Percentiles rank a stretch among this genome's conserved stretches.
Conservation (phyloP, 2,888 invertebrate species). For the Hydriomena furcata region DNA sequence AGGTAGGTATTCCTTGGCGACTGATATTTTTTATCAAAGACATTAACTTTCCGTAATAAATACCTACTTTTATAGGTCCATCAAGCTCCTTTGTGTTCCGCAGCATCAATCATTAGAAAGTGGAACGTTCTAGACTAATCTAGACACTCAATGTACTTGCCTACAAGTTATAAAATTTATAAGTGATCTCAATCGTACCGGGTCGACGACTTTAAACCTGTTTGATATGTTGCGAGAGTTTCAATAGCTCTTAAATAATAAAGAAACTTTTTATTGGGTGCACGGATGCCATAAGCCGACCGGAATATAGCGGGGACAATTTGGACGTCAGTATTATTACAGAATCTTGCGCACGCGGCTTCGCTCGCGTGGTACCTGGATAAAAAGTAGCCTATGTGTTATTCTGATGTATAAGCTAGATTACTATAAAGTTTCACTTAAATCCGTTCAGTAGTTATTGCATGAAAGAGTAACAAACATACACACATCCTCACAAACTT, state of each 20-base stretch:
- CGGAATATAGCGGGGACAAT: too few relatives aligned
- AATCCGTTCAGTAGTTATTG: too few relatives aligned
- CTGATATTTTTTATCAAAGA: background rate
- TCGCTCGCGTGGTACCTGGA: too few relatives aligned
- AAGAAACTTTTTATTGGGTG: background rate
- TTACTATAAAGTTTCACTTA: too few relatives aligned
- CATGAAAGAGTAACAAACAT: too few relatives aligned
- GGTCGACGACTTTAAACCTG: conserved; percentile 40
- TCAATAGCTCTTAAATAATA: conserved; percentile 14
- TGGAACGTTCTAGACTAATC: conserved; percentile 34
- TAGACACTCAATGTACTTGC: conserved; percentile 25
- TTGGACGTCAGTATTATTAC: too few relatives aligned
- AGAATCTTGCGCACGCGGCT: too few relatives aligned
- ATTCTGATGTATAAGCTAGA: too few relatives aligned
- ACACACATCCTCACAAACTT: too few relatives aligned
- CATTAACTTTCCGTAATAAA: background rate
- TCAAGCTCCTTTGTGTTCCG: conserved; percentile 2
- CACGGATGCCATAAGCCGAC: background rate
- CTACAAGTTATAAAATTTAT: conserved; percentile 24
- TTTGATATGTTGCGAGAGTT: conserved; percentile 30
- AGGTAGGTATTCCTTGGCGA: too few relatives aligned
- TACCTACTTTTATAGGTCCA: conserved; percentile 4
- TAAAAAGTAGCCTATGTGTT: too few relatives aligned
- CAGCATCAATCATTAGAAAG: conserved; percentile 31
- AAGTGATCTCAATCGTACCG: conserved; percentile 40